Evolutionary conservation across 2,113 vertebrate genomes (phyloP).

Genomic region (Eolophus roseicapilla): DNA sequence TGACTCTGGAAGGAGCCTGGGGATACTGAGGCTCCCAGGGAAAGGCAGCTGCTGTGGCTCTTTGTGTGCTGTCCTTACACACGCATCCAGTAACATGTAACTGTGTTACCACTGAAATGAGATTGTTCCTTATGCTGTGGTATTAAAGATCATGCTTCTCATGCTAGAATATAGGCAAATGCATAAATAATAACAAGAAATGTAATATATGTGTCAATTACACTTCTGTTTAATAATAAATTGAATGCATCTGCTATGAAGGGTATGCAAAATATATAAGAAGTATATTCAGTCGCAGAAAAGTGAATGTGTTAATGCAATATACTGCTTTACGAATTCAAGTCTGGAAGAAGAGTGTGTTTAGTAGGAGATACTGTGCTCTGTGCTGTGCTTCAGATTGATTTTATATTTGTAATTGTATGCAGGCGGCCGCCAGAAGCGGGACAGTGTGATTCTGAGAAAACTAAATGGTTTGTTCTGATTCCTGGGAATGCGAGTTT

Average conservation of each 20-base stretch:
- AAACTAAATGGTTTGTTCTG: neutral
- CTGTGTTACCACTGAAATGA: neutral
- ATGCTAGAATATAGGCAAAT: neutral
- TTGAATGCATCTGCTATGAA: neutral
- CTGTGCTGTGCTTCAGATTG: neutral
- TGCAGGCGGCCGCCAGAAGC: neutral
- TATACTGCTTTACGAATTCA: neutral
- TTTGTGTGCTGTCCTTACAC: neutral
- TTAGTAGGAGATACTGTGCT: neutral
- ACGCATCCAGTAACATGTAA: neutral
- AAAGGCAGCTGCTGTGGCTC: neutral
- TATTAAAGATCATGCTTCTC: neutral
- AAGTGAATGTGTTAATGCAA: neutral
- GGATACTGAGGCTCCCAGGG: neutral
- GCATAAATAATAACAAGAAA: neutral
- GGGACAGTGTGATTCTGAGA: neutral
- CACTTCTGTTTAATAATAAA: neutral
- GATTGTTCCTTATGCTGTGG: neutral
- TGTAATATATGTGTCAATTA: neutral
- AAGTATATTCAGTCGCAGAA: neutral
- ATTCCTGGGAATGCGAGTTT: neutral
- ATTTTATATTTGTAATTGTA: neutral
- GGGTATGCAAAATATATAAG: neutral
- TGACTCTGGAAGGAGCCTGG: neutral
- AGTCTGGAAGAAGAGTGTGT: neutral